These are phyloP conservation scores for Drosophila limbata DNA, from an alignment of 2,888 invertebrate species.

Conservation along the genomic window DNA sequence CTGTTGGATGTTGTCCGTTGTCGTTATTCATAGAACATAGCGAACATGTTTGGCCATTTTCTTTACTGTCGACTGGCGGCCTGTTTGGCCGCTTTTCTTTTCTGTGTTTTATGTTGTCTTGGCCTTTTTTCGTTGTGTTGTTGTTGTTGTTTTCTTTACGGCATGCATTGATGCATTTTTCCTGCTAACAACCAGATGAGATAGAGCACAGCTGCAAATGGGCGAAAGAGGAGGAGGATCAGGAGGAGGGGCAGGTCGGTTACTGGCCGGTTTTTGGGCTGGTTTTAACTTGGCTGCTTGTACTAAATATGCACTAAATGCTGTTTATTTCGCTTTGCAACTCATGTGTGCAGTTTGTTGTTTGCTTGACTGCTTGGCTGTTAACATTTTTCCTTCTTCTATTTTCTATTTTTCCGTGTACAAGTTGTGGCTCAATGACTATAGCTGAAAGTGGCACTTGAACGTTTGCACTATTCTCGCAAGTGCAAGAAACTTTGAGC, in stretches of 20 bases:
- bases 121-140: constrained; percentile 56
- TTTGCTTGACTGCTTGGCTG: constrained; percentile 29
- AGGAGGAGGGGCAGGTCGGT: constrained; percentile 28
- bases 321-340: constrained; percentile 61
- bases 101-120: constrained; percentile 60
- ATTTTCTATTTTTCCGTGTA: constrained; percentile 12
- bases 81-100: constrained; percentile 76
- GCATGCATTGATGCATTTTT: constrained; percentile 80
- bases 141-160: constrained; percentile 41
- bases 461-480: neutral
- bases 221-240: constrained; percentile 4
- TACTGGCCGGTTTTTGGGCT: constrained; percentile 57
- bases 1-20: constrained; percentile 25
- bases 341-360: constrained; percentile 36
- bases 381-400: constrained; percentile 7
- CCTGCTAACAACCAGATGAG: constrained; percentile 73
- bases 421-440: constrained; percentile 34
- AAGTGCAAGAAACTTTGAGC: constrained; percentile 5
- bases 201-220: constrained; percentile 3
- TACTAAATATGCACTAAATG: constrained; percentile 77
- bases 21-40: constrained; percentile 61
- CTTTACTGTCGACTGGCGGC: constrained; percentile 55
- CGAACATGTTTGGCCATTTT: constrained; percentile 70
- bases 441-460: constrained; percentile 31
- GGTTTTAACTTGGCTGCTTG: constrained; percentile 57